A percentile compares a stretch with the other conserved stretches of the same genome.
These are phyloP conservation scores for Lycaon pictus DNA, from an alignment of 2,113 vertebrate species.

Conservation along the genomic window DNA sequence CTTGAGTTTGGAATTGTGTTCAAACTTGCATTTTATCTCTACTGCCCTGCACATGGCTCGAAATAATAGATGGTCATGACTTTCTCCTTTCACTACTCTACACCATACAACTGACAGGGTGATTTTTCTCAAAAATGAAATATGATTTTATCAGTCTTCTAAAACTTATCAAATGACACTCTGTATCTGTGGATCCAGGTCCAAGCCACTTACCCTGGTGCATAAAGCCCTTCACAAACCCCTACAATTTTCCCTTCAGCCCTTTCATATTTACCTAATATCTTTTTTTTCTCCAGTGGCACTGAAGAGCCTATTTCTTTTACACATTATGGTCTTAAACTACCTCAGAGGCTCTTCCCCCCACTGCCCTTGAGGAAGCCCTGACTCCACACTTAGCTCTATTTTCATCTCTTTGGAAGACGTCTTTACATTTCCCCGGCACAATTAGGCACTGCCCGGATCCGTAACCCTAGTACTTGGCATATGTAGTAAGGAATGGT, in stretches of 20 bases:
- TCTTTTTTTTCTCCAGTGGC: background rate
- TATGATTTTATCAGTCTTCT: background rate
- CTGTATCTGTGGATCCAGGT: background rate
- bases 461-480: background rate
- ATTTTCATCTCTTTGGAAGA: background rate
- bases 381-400: background rate
- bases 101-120: background rate
- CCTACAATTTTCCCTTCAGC: background rate
- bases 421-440: background rate
- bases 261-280: background rate
- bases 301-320: background rate
- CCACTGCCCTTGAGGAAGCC: background rate
- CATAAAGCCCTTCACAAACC: background rate
- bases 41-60: background rate
- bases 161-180: background rate
- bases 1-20: background rate
- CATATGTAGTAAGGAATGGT: background rate
- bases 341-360: background rate
- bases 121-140: background rate
- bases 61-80: background rate
- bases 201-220: background rate
- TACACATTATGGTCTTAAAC: background rate
- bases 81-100: background rate
- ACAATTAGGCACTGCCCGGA: background rate
- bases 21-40: background rate